phyloP scores from a whole-genome alignment of 2,113 vertebrate genomes.

The Plecotus auritus region DNA sequence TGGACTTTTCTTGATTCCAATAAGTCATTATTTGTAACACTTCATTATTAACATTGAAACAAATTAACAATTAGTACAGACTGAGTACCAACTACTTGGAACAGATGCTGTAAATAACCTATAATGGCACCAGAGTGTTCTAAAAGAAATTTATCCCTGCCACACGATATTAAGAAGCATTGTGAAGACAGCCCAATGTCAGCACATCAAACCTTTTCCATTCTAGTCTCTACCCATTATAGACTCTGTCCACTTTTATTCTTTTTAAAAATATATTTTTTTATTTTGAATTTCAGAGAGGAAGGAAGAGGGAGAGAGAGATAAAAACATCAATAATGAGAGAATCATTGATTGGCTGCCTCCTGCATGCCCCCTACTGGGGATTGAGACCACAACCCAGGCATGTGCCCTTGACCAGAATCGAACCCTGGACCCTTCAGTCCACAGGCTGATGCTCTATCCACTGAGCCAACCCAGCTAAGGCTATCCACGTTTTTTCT shows the following conservation, averaged over 20 bases:
- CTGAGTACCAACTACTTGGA: background rate
- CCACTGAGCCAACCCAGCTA: too few relatives aligned
- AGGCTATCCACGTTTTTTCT: background rate
- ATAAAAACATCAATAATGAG: too few relatives aligned
- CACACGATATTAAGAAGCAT: background rate
- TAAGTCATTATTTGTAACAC: background rate
- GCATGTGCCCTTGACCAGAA: too few relatives aligned
- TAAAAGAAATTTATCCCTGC: background rate
- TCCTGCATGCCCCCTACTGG: too few relatives aligned
- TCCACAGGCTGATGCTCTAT: too few relatives aligned
- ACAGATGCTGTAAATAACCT: background rate
- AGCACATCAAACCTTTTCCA: background rate
- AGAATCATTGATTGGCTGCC: too few relatives aligned
- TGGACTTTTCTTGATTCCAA: background rate
- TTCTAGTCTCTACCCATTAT: background rate
- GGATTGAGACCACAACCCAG: too few relatives aligned
- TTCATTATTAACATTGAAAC: background rate
- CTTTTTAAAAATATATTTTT: background rate
- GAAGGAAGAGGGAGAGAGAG: too few relatives aligned
- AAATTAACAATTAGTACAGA: background rate
- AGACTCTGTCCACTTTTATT: background rate
- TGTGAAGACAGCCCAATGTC: background rate
- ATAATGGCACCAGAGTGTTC: background rate
- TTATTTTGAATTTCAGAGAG: too few relatives aligned
- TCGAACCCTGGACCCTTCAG: too few relatives aligned